Percentiles rank a stretch among this genome's conserved stretches.
Conservation (phyloP, 2,888 invertebrate genomes). For the Patella depressa region DNA sequence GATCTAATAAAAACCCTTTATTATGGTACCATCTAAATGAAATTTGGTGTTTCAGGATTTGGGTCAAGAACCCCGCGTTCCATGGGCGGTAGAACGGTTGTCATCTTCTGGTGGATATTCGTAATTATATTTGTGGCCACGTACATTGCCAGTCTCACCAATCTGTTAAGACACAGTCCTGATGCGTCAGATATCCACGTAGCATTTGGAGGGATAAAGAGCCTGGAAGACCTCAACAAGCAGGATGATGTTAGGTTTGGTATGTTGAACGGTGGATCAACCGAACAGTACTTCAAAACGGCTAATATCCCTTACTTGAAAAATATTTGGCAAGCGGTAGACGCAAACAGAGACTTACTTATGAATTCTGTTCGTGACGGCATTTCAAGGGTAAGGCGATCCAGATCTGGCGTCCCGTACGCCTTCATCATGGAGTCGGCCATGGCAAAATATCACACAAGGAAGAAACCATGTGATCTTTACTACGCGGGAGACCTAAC, state of each 20-base stretch:
- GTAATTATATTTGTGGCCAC: constrained; percentile 51
- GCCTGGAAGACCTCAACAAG: constrained; percentile 45
- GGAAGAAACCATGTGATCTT: constrained; percentile 56
- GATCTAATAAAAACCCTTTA: no score
- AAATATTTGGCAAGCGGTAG: constrained; percentile 25
- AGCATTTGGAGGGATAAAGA: constrained; percentile 12
- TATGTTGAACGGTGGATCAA: constrained; percentile 43
- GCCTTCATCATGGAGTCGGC: constrained; percentile 59
- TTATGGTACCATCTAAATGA: no score
- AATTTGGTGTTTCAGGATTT: background rate
- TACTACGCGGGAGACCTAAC: constrained; percentile 47
- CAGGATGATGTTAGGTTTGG: constrained; percentile 44
- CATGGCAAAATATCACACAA: constrained; percentile 51
- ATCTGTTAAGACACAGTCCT: constrained; percentile 48
- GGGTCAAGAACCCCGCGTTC: constrained; percentile 51
- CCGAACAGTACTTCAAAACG: constrained; percentile 40
- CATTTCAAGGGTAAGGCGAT: constrained; percentile 39
- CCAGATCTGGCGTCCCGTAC: constrained; percentile 34
- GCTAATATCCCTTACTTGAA: constrained; percentile 34
- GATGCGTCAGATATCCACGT: constrained; percentile 16
- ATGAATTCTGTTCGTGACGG: constrained; percentile 36
- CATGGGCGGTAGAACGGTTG: constrained; percentile 53
- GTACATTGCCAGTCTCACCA: constrained; percentile 58
- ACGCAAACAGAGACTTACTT: constrained; percentile 17
- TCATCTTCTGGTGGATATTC: constrained; percentile 59